Conservation (phyloP, 2,797 vertebrate species). For the Phalloptychus januarius region DNA sequence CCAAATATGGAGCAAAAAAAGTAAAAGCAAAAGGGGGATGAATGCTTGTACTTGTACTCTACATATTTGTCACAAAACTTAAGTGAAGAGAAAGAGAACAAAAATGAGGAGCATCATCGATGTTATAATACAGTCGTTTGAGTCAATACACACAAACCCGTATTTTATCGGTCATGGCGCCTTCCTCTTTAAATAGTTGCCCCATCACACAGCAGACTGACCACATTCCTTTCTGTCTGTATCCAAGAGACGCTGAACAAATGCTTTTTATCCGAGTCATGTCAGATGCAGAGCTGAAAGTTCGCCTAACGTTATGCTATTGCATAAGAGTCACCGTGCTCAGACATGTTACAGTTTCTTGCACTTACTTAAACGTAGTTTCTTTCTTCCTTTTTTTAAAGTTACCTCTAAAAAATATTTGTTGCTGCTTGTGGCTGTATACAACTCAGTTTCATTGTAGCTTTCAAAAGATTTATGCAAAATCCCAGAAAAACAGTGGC, state of each 20-base stretch:
- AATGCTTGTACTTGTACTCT: background rate
- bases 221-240: constrained; percentile 64
- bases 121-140: constrained; percentile 12
- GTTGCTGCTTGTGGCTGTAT: background rate
- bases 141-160: constrained; percentile 37
- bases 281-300: constrained; percentile 50
- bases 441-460: background rate
- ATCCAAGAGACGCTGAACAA: constrained; percentile 58
- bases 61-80: background rate
- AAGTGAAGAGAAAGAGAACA: background rate
- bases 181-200: constrained; percentile 52
- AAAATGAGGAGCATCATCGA: constrained; percentile 24
- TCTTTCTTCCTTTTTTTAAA: background rate
- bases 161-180: constrained; percentile 40
- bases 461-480: background rate
- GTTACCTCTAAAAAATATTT: background rate
- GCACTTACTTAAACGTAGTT: background rate
- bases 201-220: constrained; percentile 53
- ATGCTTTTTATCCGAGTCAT: constrained; percentile 59
- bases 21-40: background rate
- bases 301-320: constrained; percentile 36
- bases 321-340: constrained; percentile 20
- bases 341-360: constrained; percentile 1
- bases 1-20: background rate
- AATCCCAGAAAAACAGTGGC: constrained; percentile 1